Percentiles rank a stretch among this genome's conserved stretches.
Evolutionary conservation across 2,113 vertebrate species (phyloP).

Genomic region (Myotis yumanensis): DNA sequence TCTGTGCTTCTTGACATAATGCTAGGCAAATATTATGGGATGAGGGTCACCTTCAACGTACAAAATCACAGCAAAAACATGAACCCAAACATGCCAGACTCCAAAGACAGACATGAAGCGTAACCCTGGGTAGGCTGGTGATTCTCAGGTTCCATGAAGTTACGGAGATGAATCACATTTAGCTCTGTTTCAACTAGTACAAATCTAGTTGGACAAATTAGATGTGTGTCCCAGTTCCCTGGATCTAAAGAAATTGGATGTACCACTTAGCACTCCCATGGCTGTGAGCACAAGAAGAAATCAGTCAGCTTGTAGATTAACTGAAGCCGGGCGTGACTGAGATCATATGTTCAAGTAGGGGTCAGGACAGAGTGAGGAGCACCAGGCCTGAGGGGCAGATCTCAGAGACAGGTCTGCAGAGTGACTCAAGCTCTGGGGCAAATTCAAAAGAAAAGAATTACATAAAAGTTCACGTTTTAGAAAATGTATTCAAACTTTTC

Average conservation of each 20-base stretch:
- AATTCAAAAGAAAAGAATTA: neutral
- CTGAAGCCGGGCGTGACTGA: neutral
- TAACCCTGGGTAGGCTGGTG: too few relatives aligned
- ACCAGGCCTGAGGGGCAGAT: neutral
- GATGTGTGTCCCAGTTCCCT: neutral
- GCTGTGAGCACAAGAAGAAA: neutral
- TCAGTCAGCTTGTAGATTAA: neutral
- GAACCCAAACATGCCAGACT: neutral
- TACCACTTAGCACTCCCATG: neutral
- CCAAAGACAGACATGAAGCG: neutral
- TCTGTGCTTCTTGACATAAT: neutral
- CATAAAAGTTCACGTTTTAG: neutral
- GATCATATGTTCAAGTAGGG: accelerated
- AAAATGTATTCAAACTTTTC: neutral
- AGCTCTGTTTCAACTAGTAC: neutral
- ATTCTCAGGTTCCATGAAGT: neutral
- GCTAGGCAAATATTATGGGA: neutral
- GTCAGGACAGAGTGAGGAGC: neutral
- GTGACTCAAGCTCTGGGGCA: neutral
- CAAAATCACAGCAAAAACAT: neutral
- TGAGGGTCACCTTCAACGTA: neutral
- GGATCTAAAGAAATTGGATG: neutral
- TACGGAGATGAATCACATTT: neutral
- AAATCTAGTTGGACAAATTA: neutral
- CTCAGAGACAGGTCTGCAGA: neutral